Conservation (phyloP, 1,140 invertebrate species). For the Oedothorax gibbosus region DNA sequence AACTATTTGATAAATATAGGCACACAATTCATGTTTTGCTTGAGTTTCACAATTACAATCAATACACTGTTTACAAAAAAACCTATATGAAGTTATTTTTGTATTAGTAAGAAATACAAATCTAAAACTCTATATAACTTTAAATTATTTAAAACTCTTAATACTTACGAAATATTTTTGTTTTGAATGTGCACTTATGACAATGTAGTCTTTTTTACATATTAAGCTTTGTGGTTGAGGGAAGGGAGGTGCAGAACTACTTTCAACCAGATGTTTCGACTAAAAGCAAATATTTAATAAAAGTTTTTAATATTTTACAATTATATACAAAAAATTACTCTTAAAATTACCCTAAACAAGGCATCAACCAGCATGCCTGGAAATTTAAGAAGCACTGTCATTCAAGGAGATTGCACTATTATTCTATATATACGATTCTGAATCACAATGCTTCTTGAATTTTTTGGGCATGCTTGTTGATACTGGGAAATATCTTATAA, state of each 20-base stretch:
- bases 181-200: slow-evolving; percentile 25
- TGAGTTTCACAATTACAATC: neutral
- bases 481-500: too few relatives aligned
- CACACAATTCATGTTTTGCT: neutral
- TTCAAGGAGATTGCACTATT: too few relatives aligned
- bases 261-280: neutral
- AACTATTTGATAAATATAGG: neutral
- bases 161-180: slow-evolving; percentile 35
- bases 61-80: neutral
- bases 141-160: neutral
- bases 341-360: neutral
- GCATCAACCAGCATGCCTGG: too few relatives aligned
- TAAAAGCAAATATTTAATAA: neutral
- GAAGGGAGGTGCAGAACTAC: neutral
- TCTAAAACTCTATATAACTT: neutral
- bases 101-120: neutral
- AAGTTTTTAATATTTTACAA: neutral
- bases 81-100: neutral
- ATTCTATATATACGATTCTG: too few relatives aligned
- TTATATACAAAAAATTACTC: neutral
- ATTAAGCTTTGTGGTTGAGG: neutral
- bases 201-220: neutral
- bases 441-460: too few relatives aligned
- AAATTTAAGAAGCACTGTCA: too few relatives aligned
- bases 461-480: too few relatives aligned